These are phyloP conservation scores for Macquaria ambigua DNA, from an alignment of 2,113 vertebrate genomes.

Conservation along the genomic window DNA sequence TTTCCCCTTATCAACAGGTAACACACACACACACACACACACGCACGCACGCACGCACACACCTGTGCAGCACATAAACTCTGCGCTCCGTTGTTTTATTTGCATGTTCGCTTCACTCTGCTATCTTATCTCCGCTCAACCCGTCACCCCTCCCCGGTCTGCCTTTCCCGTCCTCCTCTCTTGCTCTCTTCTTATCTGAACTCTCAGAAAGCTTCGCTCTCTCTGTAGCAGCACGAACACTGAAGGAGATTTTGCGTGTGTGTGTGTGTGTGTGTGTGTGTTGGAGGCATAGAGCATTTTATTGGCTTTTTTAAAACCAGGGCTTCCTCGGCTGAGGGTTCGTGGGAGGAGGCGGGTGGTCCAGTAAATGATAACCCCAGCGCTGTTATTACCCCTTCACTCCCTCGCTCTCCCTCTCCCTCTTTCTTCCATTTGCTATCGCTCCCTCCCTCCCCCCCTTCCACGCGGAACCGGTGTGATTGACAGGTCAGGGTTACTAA, in stretches of 20 bases:
- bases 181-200: slow-evolving; percentile 66
- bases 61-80: slow-evolving; percentile 30
- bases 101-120: slow-evolving; percentile 64
- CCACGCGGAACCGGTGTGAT: slow-evolving; percentile 64
- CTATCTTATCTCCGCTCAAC: slow-evolving; percentile 66
- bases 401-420: slow-evolving; percentile 23
- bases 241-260: slow-evolving; percentile 36
- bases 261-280: slow-evolving; percentile 40
- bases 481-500: slow-evolving; percentile 86
- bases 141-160: slow-evolving; percentile 12
- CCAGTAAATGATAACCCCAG: slow-evolving; percentile 78
- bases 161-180: slow-evolving; percentile 32
- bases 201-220: slow-evolving; percentile 56
- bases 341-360: slow-evolving; percentile 67
- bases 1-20: slow-evolving; percentile 90
- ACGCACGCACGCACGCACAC: slow-evolving; percentile 19
- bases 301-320: slow-evolving; percentile 73
- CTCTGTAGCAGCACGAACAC: slow-evolving; percentile 35
- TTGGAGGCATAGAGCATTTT: slow-evolving; percentile 59
- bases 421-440: slow-evolving; percentile 25
- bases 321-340: slow-evolving; percentile 60
- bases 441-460: background rate
- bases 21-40: slow-evolving; percentile 40
- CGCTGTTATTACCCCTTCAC: slow-evolving; percentile 67
- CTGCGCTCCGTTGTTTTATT: slow-evolving; percentile 54